Conservation (phyloP, 2,113 vertebrate genomes). For the Mesocricetus auratus region DNA sequence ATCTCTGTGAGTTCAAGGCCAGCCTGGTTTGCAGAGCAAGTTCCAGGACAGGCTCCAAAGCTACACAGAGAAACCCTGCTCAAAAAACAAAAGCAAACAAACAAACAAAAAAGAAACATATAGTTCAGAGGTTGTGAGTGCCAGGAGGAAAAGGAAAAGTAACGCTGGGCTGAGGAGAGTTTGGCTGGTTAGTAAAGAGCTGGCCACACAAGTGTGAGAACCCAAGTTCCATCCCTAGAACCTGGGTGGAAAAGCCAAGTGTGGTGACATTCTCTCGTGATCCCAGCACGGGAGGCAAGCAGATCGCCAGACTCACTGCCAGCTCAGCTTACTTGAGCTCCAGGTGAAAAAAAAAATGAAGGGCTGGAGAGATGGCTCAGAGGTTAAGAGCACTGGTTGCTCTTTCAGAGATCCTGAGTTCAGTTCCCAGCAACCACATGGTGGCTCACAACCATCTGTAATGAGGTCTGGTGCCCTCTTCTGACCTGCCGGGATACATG, state of each 20-base stretch:
- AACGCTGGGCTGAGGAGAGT: not conserved
- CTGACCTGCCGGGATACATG: too few species aligned
- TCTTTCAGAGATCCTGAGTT: too few species aligned
- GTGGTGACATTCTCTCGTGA: not conserved
- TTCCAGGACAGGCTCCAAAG: not conserved
- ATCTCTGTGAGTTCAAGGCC: not conserved
- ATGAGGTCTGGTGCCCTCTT: too few species aligned
- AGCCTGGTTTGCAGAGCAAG: not conserved
- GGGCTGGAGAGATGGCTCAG: too few species aligned
- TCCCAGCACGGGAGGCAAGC: not conserved
- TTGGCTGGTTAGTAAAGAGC: not conserved
- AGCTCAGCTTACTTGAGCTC: not conserved
- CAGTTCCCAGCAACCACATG: too few species aligned
- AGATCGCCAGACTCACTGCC: not conserved
- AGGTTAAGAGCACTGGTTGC: too few species aligned
- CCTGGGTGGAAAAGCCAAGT: not conserved
- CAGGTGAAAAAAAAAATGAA: not conserved
- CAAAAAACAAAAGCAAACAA: too few species aligned
- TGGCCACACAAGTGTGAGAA: not conserved
- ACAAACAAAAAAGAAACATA: too few species aligned
- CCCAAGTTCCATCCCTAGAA: not conserved
- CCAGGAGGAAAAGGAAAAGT: not conserved
- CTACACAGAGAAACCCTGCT: not conserved
- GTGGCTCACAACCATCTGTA: too few species aligned
- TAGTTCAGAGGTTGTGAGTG: not conserved